These are phyloP conservation scores for Paguma larvata DNA, from an alignment of 2,797 vertebrate species.

Conservation along the genomic window DNA sequence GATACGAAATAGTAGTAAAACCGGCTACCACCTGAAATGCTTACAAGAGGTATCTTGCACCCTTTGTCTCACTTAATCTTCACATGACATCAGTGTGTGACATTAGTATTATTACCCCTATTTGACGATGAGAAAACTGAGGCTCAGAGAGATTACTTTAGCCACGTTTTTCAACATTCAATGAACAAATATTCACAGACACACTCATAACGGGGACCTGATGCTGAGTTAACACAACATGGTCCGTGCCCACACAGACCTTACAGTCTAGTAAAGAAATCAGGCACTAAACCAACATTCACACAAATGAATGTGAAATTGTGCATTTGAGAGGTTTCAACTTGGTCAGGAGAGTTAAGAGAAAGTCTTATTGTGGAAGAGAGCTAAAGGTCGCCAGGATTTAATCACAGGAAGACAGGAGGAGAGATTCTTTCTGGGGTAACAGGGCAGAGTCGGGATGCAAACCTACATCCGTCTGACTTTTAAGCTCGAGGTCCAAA, in stretches of 20 bases:
- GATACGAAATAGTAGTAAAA: background rate
- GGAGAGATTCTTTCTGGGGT: background rate
- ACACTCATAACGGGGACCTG: background rate
- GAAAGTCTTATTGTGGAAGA: background rate
- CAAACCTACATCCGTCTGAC: background rate
- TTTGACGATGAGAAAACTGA: constrained; percentile 53
- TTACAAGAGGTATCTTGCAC: background rate
- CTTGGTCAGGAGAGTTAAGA: background rate
- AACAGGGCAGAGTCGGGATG: background rate
- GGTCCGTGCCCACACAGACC: background rate
- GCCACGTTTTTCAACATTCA: background rate
- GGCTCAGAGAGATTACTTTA: background rate
- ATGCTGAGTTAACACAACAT: background rate
- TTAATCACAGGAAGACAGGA: background rate
- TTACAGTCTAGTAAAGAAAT: background rate
- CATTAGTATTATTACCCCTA: background rate
- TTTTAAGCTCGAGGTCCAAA: background rate
- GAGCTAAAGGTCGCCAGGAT: background rate
- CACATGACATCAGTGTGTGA: background rate
- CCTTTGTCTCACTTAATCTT: background rate
- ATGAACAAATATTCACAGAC: background rate
- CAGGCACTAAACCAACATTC: background rate
- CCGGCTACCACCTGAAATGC: background rate
- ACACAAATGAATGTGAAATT: background rate
- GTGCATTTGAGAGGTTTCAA: background rate